Conservation (phyloP, 1,140 invertebrate genomes). For the Chlorops oryzae region DNA sequence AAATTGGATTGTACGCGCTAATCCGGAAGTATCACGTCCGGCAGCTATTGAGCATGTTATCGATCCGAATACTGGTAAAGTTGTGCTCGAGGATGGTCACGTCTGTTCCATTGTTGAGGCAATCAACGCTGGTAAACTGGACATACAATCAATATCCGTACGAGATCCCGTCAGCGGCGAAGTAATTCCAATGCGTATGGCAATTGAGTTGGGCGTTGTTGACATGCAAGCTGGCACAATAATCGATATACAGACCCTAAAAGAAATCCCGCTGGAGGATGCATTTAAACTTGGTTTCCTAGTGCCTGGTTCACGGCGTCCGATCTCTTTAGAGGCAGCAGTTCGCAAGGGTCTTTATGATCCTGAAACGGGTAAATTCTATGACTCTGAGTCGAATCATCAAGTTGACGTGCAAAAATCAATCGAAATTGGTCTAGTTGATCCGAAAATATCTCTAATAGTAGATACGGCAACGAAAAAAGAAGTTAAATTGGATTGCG, state of each 20-base stretch:
- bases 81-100: slow-evolving; percentile 50
- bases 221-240: slow-evolving; percentile 67
- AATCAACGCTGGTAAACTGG: slow-evolving; percentile 64
- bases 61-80: slow-evolving; percentile 32
- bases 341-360: slow-evolving; percentile 68
- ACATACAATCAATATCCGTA: slow-evolving; percentile 66
- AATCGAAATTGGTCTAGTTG: slow-evolving; percentile 70
- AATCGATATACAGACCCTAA: slow-evolving; percentile 61
- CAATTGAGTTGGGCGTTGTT: slow-evolving; percentile 69
- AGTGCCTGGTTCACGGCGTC: slow-evolving; percentile 58
- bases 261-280: slow-evolving; percentile 61
- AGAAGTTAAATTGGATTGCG: slow-evolving; percentile 63
- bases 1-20: slow-evolving; percentile 60
- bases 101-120: slow-evolving; percentile 61
- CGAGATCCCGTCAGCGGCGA: slow-evolving; percentile 65
- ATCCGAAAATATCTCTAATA: slow-evolving; percentile 75
- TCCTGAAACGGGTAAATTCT: slow-evolving; percentile 62
- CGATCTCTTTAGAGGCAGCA: slow-evolving; percentile 70
- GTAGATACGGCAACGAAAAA: slow-evolving; percentile 66
- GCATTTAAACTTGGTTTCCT: slow-evolving; percentile 68
- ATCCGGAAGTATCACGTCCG: slow-evolving; percentile 50
- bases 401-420: slow-evolving; percentile 66
- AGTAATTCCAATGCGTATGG: slow-evolving; percentile 64
- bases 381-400: slow-evolving; percentile 64
- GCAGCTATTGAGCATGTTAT: slow-evolving; percentile 37